These are phyloP conservation scores for Diaprepes abbreviatus DNA, from an alignment of 2,888 invertebrate species.

Conservation along the genomic window DNA sequence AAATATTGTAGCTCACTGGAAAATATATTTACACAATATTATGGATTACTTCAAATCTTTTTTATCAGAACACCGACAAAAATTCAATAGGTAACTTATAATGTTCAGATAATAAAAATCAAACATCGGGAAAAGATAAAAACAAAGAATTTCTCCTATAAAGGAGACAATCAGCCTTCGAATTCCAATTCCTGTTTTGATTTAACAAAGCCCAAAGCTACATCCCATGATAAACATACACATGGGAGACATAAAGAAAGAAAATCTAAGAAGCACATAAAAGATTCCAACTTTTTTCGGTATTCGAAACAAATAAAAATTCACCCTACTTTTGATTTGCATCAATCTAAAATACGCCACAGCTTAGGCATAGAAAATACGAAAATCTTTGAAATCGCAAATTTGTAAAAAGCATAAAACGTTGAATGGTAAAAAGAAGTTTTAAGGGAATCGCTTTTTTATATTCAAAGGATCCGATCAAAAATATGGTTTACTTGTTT, in stretches of 20 bases:
- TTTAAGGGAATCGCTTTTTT: slow-evolving; percentile 10
- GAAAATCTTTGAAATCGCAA: slow-evolving; percentile 24
- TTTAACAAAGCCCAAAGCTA: slow-evolving; percentile 13
- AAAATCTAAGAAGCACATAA: slow-evolving; percentile 16
- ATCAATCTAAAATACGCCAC: slow-evolving; percentile 13
- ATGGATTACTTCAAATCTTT: too few species aligned
- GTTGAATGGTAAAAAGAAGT: background rate
- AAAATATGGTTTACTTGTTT: slow-evolving; percentile 5
- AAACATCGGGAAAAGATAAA: slow-evolving; percentile 9
- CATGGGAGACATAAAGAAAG: slow-evolving; percentile 22
- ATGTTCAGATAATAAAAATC: slow-evolving; percentile 4
- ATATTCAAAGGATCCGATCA: slow-evolving; percentile 16
- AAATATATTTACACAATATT: too few species aligned
- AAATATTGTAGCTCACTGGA: too few species aligned
- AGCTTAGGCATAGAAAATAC: background rate
- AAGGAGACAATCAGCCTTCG: slow-evolving; percentile 7
- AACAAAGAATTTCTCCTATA: slow-evolving; percentile 1
- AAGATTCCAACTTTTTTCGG: slow-evolving; percentile 10
- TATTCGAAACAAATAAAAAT: slow-evolving; percentile 21
- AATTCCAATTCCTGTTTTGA: slow-evolving; percentile 18
- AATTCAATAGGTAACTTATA: too few species aligned
- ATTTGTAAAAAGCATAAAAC: slow-evolving; percentile 1
- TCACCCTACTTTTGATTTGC: slow-evolving; percentile 25
- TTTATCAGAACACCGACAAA: too few species aligned
- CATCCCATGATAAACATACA: slow-evolving; percentile 22